Percentiles rank a stretch among this genome's conserved stretches.
Conservation (phyloP, 2,113 vertebrate genomes). For the Fulmarus glacialis region DNA sequence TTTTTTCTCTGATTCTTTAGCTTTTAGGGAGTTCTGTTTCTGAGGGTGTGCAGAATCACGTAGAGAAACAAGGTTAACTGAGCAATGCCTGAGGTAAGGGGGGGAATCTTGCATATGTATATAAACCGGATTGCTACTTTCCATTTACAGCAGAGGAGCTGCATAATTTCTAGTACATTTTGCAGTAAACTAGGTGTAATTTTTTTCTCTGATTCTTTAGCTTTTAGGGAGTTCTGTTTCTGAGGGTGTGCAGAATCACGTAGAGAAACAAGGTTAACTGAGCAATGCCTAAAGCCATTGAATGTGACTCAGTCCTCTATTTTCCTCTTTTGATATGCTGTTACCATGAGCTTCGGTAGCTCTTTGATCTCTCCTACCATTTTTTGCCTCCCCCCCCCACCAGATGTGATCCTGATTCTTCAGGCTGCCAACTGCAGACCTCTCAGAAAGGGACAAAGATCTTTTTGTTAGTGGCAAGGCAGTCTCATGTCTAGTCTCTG, state of each 20-base stretch:
- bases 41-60: background rate
- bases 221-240: background rate
- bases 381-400: background rate
- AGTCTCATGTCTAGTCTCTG: background rate
- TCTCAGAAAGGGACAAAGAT: background rate
- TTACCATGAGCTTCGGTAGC: background rate
- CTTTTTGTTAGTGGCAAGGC: background rate
- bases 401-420: background rate
- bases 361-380: background rate
- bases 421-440: background rate
- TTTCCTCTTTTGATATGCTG: background rate
- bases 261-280: background rate
- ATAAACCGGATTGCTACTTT: background rate
- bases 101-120: background rate
- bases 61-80: background rate
- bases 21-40: background rate
- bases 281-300: background rate
- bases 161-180: background rate
- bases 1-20: background rate
- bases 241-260: background rate
- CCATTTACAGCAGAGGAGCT: background rate
- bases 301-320: background rate
- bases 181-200: background rate
- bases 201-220: background rate
- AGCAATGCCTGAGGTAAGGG: background rate